Evolutionary conservation across 2,113 vertebrate genomes (phyloP).

Genomic region (Vidua chalybeata): DNA sequence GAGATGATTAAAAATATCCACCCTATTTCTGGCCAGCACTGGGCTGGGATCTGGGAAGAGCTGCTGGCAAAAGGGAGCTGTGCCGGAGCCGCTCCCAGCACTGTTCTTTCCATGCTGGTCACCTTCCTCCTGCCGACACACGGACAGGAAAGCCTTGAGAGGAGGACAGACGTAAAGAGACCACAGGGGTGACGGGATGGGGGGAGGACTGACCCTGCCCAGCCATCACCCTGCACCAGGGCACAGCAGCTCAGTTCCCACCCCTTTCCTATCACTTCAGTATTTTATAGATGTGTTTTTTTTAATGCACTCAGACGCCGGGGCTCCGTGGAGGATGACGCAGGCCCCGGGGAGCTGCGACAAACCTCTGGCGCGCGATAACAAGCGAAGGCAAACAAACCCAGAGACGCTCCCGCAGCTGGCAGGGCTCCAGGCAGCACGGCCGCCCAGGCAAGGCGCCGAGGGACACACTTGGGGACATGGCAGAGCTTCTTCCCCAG

Average conservation of each 20-base stretch:
- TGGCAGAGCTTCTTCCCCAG: not conserved
- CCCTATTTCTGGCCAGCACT: constrained; percentile 35
- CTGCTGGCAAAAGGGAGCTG: constrained; percentile 44
- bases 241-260: not conserved
- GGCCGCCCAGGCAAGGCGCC: not conserved
- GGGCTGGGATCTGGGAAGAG: constrained; percentile 31
- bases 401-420: constrained; percentile 27
- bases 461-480: not conserved
- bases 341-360: constrained; percentile 44
- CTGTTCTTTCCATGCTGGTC: not conserved
- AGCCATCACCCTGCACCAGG: not conserved
- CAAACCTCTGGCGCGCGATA: constrained; percentile 37
- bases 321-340: constrained; percentile 21
- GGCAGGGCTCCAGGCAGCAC: constrained; percentile 17
- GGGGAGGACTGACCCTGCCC: not conserved
- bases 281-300: not conserved
- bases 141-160: constrained; percentile 51
- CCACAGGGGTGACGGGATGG: not conserved
- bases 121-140: not conserved
- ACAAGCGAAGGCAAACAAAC: constrained; percentile 59
- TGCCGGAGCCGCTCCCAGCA: constrained; percentile 7
- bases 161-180: not conserved
- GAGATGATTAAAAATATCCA: constrained; percentile 59
- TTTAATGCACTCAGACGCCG: not conserved
- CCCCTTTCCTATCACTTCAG: not conserved